These are phyloP conservation scores for Saguinus oedipus DNA, from an alignment of 2,797 vertebrate genomes.

Conservation along the genomic window DNA sequence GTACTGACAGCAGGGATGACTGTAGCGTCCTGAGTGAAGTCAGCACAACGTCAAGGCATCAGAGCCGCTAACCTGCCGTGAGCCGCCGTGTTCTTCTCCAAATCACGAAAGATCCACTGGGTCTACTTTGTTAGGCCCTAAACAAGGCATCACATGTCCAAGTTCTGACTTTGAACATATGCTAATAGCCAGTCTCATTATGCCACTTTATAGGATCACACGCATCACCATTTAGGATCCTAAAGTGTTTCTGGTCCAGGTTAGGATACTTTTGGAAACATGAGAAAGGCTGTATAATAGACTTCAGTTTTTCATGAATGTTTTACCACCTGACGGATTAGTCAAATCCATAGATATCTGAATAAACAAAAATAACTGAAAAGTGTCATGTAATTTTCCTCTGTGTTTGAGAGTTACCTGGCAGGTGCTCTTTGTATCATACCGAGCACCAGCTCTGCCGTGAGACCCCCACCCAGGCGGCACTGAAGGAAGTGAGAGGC, in stretches of 20 bases:
- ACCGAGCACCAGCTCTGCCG: too few species aligned
- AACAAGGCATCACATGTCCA: accelerated
- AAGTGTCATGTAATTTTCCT: neutral
- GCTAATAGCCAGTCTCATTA: neutral
- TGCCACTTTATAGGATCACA: neutral
- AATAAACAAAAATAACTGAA: neutral
- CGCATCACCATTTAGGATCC: neutral
- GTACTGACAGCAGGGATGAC: neutral
- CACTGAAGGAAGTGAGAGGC: too few species aligned
- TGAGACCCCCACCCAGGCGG: too few species aligned
- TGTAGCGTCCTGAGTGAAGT: neutral
- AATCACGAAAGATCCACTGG: neutral
- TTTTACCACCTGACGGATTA: slow-evolving; percentile 6
- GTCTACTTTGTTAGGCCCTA: neutral
- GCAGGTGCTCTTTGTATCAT: neutral
- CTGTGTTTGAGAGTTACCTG: neutral
- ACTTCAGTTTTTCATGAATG: neutral
- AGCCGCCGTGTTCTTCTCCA: neutral
- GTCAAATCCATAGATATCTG: slow-evolving; percentile 25
- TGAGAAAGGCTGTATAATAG: neutral
- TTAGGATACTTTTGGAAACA: neutral
- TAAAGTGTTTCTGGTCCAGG: neutral
- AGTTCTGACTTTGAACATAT: neutral
- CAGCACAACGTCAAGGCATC: too few species aligned
- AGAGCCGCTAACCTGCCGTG: accelerated